Conservation (phyloP, 2,797 vertebrate species). For the Thunnus albacares region DNA sequence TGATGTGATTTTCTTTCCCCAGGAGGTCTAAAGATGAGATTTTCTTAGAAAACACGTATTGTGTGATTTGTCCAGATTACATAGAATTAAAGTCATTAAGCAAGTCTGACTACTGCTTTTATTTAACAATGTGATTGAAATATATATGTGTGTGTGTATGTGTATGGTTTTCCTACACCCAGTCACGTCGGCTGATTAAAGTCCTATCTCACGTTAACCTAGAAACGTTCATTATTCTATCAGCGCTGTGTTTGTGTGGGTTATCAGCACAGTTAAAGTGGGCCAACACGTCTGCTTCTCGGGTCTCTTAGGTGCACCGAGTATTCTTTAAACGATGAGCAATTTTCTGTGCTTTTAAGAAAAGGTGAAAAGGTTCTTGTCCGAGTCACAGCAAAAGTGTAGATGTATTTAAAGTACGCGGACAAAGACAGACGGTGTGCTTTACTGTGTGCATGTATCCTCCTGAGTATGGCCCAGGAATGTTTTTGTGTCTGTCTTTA, state of each 20-base stretch:
- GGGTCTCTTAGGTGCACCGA: background rate
- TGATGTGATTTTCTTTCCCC: background rate
- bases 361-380: slow-evolving; percentile 32
- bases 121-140: background rate
- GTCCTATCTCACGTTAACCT: slow-evolving; percentile 1
- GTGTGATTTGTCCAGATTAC: background rate
- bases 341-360: slow-evolving; percentile 5
- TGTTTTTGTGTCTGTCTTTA: slow-evolving; percentile 24
- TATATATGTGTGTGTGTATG: background rate
- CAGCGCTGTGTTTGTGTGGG: background rate
- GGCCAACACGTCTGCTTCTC: background rate
- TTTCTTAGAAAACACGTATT: background rate
- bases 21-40: background rate
- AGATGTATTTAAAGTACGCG: slow-evolving; percentile 25
- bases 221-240: background rate
- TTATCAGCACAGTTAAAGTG: slow-evolving; percentile 1
- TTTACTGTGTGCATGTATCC: background rate
- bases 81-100: background rate
- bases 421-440: background rate
- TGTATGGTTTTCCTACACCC: background rate
- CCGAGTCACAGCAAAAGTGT: slow-evolving; percentile 8
- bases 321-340: slow-evolving; percentile 7
- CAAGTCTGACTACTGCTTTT: background rate
- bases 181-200: background rate
- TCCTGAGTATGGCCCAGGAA: background rate